Base-by-base conservation (phyloP, 2,888 invertebrate species). In the Eumerus sabulonum region DNA sequence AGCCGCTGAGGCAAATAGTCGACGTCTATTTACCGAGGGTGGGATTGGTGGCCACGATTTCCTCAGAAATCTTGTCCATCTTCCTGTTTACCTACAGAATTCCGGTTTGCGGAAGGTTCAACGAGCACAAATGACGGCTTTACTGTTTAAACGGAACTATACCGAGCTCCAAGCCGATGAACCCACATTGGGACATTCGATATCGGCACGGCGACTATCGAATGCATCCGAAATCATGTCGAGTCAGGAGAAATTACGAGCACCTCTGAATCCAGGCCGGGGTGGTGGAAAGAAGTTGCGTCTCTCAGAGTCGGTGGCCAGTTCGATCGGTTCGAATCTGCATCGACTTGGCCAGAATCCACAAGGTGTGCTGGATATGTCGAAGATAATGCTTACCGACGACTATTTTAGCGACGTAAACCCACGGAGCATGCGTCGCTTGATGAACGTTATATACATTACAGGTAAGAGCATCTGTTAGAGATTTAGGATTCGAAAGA, bases 321-420 rank as follows among this genome's bases (percentile, higher is more conserved):
- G 96, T 85, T 96, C 96, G 1, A 94, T 97, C 71, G 96, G 96
- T 18, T 96, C 96, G 35, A 95, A 96, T 86, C 90, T 96, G 76
- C 95, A 96, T 88, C 91, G 94, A 64, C 90, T 93, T 54, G 92
- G 93, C 0, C 94, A 94, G 47, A 93, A 94, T 57, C 93, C 93
- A 67, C 88, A 88, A 57, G 88, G 88, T 5, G 87, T 86, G 19
- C 85, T 88, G 85, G 92, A 88, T 71, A 82, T 92, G 19, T 90
- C 95, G 45, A 93, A 96, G 84, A 96, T 97, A 90, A 91, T 99
- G 82, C 92, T 98, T 16, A 98, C 98, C 0, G 98, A 98, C 86
- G 98, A 99, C 89, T 99, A 99, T 90, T 99, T 99, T 89, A 98
- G 98, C 85, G 99, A 99, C 88, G 97, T 99, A 82, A 99, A 98